These are phyloP conservation scores for Perizoma flavofasciatum DNA, from an alignment of 2,888 invertebrate genomes.

Conservation along the genomic window DNA sequence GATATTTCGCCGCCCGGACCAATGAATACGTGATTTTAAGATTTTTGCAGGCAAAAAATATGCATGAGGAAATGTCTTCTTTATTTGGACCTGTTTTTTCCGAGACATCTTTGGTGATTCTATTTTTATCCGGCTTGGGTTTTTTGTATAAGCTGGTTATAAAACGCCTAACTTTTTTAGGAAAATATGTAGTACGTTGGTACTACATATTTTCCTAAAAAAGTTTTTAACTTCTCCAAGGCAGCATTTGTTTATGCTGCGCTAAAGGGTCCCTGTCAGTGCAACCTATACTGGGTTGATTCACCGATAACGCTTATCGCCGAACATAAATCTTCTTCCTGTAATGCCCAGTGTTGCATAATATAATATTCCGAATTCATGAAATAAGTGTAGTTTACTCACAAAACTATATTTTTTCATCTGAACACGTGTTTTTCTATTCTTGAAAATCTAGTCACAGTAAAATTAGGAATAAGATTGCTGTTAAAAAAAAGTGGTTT, in stretches of 20 bases:
- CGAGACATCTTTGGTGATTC: slow-evolving; percentile 8
- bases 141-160: no score
- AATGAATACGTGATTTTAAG: slow-evolving; percentile 55
- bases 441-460: not conserved
- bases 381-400: not conserved
- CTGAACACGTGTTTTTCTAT: slow-evolving; percentile 3
- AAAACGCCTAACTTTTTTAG: no score
- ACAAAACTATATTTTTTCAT: slow-evolving; percentile 1
- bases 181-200: no score
- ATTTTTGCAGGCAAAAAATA: slow-evolving; percentile 26
- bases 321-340: slow-evolving; percentile 55
- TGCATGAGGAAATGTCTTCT: slow-evolving; percentile 21
- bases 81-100: slow-evolving; percentile 13
- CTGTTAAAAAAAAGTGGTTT: no score
- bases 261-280: slow-evolving; percentile 66
- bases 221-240: not conserved
- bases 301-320: slow-evolving; percentile 69
- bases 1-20: slow-evolving; percentile 66
- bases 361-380: slow-evolving; percentile 25
- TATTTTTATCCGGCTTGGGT: slow-evolving; percentile 1
- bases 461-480: not conserved
- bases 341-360: slow-evolving; percentile 53
- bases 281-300: slow-evolving; percentile 62
- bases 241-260: not conserved
- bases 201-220: no score